Base-by-base conservation (phyloP, 1,140 invertebrate genomes). In the Heliconius eleuchia region DNA sequence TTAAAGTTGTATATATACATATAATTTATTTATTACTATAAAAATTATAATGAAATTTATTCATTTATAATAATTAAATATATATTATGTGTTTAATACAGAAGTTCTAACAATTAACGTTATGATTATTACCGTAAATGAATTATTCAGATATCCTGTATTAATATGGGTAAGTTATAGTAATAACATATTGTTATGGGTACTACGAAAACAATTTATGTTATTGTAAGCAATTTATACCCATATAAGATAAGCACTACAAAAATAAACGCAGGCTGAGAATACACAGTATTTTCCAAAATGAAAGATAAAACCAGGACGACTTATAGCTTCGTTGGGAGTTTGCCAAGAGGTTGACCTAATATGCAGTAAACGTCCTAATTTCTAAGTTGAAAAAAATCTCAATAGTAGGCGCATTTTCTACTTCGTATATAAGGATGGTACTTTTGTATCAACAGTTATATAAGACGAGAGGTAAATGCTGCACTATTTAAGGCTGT, bases 351-450 rank as follows among this genome's bases (percentile, higher is more conserved):
- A 78, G 70, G 71, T 78, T 86, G 85, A 86, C 85, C 85, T 75
- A 82, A 83, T 86, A 86, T 83, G 79, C 80, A 82, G 81, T 80
- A 82, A 80, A 80, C 71, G 83, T 80, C 79, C 83, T 81, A 80
- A 82, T 81, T 81, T 70, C 80, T 81, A 81, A 78, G 73, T 71
- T 73, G 74, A 66, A 80, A 76, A 74, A 76, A 73, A 52, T 75
- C 73, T 71, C 66, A 46, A 71, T 71, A 72, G 71, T 42, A 72
- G 71, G 71, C 60, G 60, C 27, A 66, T 66, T 66, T 73, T 73
- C n/a, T 73, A 19, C 42, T 55, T 52, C 27, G 23, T 74, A 11
- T 13, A 60, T 23, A 34, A 60, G 42, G 18, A 30, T 76, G 27
- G 6, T 71, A 34, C 27, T 79, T 19, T 75, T 46, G 27, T 46